These are phyloP conservation scores for Cheilosia variabilis DNA, from an alignment of 2,888 invertebrate species.

Conservation along the genomic window DNA sequence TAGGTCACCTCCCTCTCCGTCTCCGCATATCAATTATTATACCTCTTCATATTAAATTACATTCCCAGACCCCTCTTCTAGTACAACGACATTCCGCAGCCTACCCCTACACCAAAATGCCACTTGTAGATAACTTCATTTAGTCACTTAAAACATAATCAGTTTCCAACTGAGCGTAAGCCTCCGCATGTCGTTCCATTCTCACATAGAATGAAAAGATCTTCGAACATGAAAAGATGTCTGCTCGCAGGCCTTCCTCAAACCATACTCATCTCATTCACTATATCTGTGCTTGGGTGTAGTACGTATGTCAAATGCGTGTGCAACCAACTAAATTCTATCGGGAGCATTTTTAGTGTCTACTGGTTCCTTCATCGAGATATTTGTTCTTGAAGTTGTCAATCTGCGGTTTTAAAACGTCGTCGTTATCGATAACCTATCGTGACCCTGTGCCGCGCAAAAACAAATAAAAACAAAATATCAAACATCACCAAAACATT, in stretches of 20 bases:
- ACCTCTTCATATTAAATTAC: constrained; percentile 50
- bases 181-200: background rate
- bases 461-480: constrained; percentile 36
- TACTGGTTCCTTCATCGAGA: constrained; percentile 4
- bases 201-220: background rate
- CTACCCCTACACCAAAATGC: background rate
- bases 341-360: background rate
- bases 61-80: background rate
- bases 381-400: constrained; percentile 2
- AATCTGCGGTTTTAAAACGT: constrained; percentile 12
- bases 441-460: constrained; percentile 8
- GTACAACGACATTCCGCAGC: background rate
- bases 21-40: constrained; percentile 36
- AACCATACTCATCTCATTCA: constrained; percentile 33
- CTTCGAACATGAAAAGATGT: constrained; percentile 18
- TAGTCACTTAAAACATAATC: constrained; percentile 30
- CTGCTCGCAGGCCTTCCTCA: constrained; percentile 19
- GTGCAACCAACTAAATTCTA: constrained; percentile 1
- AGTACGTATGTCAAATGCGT: background rate
- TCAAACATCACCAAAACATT: constrained; percentile 40
- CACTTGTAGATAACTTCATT: constrained; percentile 7
- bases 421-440: constrained; percentile 41
- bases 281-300: constrained; percentile 19
- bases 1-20: constrained; percentile 55
- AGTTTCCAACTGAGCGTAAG: constrained; percentile 21